phyloP scores from a whole-genome alignment of 2,113 vertebrate genomes.

The Oncorhynchus keta region DNA sequence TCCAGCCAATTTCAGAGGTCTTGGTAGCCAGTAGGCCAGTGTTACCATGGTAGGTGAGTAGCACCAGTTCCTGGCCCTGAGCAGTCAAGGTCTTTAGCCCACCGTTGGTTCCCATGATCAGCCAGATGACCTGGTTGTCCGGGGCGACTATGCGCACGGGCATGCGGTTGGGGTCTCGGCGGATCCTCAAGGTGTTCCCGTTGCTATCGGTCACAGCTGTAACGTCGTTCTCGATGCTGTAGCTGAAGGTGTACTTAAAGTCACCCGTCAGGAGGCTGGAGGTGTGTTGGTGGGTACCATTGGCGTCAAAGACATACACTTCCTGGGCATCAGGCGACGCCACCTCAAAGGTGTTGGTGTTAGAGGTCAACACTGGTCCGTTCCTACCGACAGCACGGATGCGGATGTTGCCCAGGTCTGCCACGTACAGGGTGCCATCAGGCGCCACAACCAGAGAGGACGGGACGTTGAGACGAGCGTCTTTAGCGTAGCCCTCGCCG shows the following conservation, averaged over 20 bases:
- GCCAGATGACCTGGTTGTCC: conserved; percentile 96
- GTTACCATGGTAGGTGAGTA: conserved; percentile 95
- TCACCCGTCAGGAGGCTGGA: conserved; percentile 93
- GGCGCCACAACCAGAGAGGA: conserved; percentile 92
- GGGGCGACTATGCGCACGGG: conserved; percentile 94
- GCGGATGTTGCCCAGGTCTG: conserved; percentile 94
- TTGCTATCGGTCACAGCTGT: conserved; percentile 90
- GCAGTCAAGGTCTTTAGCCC: conserved; percentile 92
- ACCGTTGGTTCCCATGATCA: conserved; percentile 91
- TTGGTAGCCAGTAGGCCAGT: conserved; percentile 95
- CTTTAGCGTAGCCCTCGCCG: conserved; percentile 96
- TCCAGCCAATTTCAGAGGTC: conserved; percentile 96
- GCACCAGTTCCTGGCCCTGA: conserved; percentile 89
- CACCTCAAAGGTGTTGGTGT: conserved; percentile 82
- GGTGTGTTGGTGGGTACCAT: conserved; percentile 95
- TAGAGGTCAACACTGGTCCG: conserved; percentile 78
- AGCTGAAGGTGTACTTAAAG: conserved; percentile 93
- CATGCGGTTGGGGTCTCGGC: conserved; percentile 89
- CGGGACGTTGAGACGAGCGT: conserved; percentile 90
- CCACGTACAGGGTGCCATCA: conserved; percentile 90
- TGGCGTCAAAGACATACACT: conserved; percentile 94
- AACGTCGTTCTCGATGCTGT: conserved; percentile 92
- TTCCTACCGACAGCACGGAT: conserved; percentile 90
- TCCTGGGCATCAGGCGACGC: conserved; percentile 93
- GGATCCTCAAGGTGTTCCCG: conserved; percentile 90